Evolutionary conservation across 1,140 invertebrate genomes (phyloP), one percentile per base, ranked within the genome.

Genomic region (Drosophila hydei): DNA sequence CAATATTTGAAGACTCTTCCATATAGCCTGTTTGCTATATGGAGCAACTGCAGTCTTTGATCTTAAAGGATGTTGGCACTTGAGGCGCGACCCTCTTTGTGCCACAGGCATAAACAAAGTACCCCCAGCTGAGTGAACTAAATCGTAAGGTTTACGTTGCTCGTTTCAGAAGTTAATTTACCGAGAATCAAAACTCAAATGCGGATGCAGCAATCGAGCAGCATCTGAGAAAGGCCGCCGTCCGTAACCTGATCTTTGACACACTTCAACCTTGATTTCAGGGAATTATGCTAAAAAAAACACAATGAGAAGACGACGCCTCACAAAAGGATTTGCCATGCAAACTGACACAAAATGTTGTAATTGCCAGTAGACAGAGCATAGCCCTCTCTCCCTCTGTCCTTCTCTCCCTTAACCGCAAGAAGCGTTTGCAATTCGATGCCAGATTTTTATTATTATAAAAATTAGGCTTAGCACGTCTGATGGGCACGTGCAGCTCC

Each of bases 331-430:
- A 83, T 88, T 87, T 87, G 64, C 69, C 68, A 63, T 52, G 43
- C 69, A 90, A 88, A 87, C 87, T 87, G 87, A 90, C 87, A 90
- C 78, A 90, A 90, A 90, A 90, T 83, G 87, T 79, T 79, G 72
- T 90, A 90, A 90, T 90, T 90, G 75, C 83, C 64, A 54, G 55
- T 30, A 73, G 59, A 63, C 18, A 59, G 58, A 12, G 51, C 19
- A 30, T 3, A 8, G 9, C 3, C 36, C 42, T 25, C 14, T 14
- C 30, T 16, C 70, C 11, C 23, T 5, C 42, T 11, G 4, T 6
- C 16, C 16, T 12, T 30, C 48, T 27, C 60, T 69, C 54, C 12
- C 7, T 4, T 18, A 78, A 87, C 83, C 81, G 56, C 81, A 87
- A 85, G 75, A 50, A 56, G 61, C 36, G 30, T 43, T 33, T 68